phyloP scores from a whole-genome alignment of 2,113 vertebrate genomes.

The Upupa epops region DNA sequence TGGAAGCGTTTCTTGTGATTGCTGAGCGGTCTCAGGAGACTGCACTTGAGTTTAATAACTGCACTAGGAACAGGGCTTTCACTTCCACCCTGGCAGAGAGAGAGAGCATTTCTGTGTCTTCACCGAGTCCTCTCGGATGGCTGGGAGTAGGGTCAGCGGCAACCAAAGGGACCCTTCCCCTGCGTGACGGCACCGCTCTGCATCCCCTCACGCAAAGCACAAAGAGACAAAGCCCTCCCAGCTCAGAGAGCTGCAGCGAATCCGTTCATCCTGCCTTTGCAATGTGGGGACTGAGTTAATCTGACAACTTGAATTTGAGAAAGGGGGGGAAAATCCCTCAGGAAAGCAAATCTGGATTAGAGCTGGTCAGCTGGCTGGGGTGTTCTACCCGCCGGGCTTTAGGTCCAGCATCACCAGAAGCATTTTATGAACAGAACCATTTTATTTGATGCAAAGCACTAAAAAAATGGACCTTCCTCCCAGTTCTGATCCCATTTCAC shows the following conservation, averaged over 20 bases:
- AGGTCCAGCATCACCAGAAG: no score
- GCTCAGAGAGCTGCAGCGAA: neutral
- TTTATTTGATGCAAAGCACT: conserved; percentile 4
- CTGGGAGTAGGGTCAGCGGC: neutral
- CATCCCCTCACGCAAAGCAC: neutral
- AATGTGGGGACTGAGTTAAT: neutral
- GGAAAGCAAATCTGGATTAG: conserved; percentile 23
- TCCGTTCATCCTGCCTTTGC: conserved; percentile 20
- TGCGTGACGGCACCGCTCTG: neutral
- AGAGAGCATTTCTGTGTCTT: neutral
- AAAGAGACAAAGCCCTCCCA: neutral
- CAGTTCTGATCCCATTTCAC: neutral
- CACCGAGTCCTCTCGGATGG: neutral
- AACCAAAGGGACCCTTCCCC: neutral
- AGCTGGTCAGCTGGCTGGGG: neutral
- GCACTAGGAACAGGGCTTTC: neutral
- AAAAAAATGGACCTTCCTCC: conserved; percentile 2
- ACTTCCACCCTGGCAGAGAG: neutral
- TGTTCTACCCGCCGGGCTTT: neutral
- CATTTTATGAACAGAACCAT: neutral
- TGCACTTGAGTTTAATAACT: neutral
- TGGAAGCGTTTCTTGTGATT: neutral
- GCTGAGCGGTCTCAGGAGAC: neutral
- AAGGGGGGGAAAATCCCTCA: neutral
- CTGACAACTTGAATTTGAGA: neutral